Base-by-base conservation (phyloP, 2,113 vertebrate genomes). In the Elephas maximus region DNA sequence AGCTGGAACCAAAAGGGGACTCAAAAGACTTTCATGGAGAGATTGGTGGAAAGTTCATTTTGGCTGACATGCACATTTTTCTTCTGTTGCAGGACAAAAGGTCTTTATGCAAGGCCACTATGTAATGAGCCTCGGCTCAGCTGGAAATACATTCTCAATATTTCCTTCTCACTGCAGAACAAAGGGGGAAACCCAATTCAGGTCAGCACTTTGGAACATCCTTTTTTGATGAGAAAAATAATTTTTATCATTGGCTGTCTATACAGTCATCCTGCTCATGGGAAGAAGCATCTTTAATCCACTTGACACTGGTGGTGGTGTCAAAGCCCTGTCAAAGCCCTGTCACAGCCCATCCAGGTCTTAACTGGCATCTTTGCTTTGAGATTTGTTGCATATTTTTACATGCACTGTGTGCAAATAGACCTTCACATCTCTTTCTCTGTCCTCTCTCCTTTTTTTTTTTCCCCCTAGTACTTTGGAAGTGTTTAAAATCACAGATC, bases 51-150 rank as follows among this genome's bases (percentile, higher is more conserved):
- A 97, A 98, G 97, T 96, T 98, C 90, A 97, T 89, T 98, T 95
- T 97, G 98, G 97, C 98, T 99, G 98, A 98, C 94, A 97, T 97
- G 97, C 97, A 98, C 95, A 98, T 97, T 98, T 98, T 98, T 97
- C 97, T 97, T 95, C 91, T 97, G 88, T 92, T 98, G 94, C 97
- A 94, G 98, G 98, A 99, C 98, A 99, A 99, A 99, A 99, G 98
- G 74, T 98, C 98, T 98, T 98, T 99, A 97, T 98, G 97, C 94
- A 77, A 98, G 97, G 95, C 98, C 98, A 97, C 93, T 95, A 97
- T 84, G 97, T 99, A 99, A 99, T 98, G 98, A 99, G 98, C 96
- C 53, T 71, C 90, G 85, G 97, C 98, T 99, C 98, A 97, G 98
- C 98, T 98, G 97, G 98, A 99, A 99, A 99, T 98, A 98, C 96